Evolutionary conservation across 1,140 invertebrate species (phyloP), one percentile per base, ranked within the genome.

Genomic region (Anastatus disparis): DNA sequence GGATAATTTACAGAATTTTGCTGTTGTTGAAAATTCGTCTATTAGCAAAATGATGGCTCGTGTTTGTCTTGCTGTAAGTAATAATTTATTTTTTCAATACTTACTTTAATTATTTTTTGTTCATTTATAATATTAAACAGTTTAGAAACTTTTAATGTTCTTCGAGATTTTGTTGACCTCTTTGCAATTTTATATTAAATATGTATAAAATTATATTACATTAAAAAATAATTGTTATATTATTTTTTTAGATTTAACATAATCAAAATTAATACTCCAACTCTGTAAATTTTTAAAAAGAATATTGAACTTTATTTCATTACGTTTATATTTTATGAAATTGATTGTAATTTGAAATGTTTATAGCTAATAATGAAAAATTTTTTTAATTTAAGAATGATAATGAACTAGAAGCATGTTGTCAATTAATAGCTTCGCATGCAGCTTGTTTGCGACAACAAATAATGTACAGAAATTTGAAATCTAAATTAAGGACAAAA

Each of bases 401-500:
- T 3, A 78, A 81, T 63, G 80, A 83, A 72, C 17, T 78, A 0
- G 70, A 80, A 63, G 84, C 79, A 31, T 78, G 84, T 17, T 78
- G 55, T 74, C 67, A 83, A 70, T 77, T 85, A 42, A 70, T 78
- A 26, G 81, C 83, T 72, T 81, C 84, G 0, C 84, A 85, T 62
- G 76, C 82, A 12, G 68, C 73, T 40, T 73, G 78, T 74, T 70
- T 84, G 22, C 75, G 82, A 38, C 80, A 83, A 55, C 82, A 82
- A 61, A 74, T 82, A 27, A 68, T 81, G 20, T 73, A 81, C 2
- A 81, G 81, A 65, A 78, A 48, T 68, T 20, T 71, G 0, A 85
- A 84, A 73, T 78, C 64, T 12, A 66, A 79, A 68, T 20, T 77
- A 22, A 56, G 77, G 0, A 55, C 69, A 40, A 70, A 56, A 61